Conservation (phyloP, 2,797 vertebrate genomes). For the Chelon labrosus region DNA sequence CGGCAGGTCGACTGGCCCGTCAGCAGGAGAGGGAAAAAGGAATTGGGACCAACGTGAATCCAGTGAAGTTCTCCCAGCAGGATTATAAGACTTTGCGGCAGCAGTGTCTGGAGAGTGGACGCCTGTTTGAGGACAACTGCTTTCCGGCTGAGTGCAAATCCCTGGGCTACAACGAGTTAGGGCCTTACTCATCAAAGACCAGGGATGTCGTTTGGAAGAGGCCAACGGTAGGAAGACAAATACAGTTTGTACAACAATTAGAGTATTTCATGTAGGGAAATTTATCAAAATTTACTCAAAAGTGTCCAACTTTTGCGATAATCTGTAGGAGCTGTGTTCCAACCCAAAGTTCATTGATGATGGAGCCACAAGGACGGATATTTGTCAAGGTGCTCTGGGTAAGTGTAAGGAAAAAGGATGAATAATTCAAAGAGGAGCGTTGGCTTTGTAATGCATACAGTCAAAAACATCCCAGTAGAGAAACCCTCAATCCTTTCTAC, state of each 20-base stretch:
- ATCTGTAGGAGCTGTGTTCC: constrained; percentile 86
- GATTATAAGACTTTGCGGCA: constrained; percentile 85
- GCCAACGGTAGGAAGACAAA: constrained; percentile 82
- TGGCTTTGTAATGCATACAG: background rate
- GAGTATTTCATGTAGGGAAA: background rate
- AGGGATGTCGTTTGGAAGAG: constrained; percentile 88
- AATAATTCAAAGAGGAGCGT: background rate
- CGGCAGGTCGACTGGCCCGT: constrained; percentile 69
- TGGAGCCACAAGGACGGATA: constrained; percentile 90
- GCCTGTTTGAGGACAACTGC: constrained; percentile 88
- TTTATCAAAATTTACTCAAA: background rate
- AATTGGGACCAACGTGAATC: constrained; percentile 67
- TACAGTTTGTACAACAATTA: background rate
- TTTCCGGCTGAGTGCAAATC: constrained; percentile 87
- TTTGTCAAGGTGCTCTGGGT: constrained; percentile 94
- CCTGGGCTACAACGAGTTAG: constrained; percentile 89
- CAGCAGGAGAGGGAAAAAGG: constrained; percentile 63
- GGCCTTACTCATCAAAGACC: constrained; percentile 86
- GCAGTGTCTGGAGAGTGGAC: constrained; percentile 80
- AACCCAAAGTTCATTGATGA: constrained; percentile 90
- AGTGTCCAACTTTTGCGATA: background rate
- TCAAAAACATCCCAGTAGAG: background rate
- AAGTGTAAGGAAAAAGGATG: constrained; percentile 60
- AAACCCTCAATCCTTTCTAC: constrained; percentile 3
- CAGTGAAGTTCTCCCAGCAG: constrained; percentile 86